phyloP scores from a whole-genome alignment of 1,140 invertebrate species.

The Drosophila melanogaster region Release_6_plus_ISO1_MT NT_037436.4:15228501-15229000 shows the following conservation, averaged over 20 bases:
- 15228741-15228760: neutral
- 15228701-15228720: slow-evolving; percentile 24
- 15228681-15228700: slow-evolving; percentile 11
- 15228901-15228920: neutral
- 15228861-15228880: no score
- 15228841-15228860: no score
- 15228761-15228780: neutral
- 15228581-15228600: neutral
- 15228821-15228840: no score
- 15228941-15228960: neutral
- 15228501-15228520: slow-evolving; percentile 21
- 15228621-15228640: slow-evolving; percentile 47
- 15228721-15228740: neutral
- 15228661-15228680: slow-evolving; percentile 19
- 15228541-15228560: slow-evolving; percentile 10
- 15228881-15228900: no score
- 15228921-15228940: slow-evolving; percentile 3
- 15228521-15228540: slow-evolving; percentile 41
- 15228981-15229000: neutral
- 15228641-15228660: slow-evolving; percentile 23
- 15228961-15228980: neutral
- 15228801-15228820: no score
- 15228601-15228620: slow-evolving; percentile 38
- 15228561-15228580: slow-evolving; percentile 9
- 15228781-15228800: no score